A percentile compares a stretch with the other conserved stretches of the same genome.
Evolutionary conservation across 2,888 invertebrate genomes (phyloP).

Genomic region (Hedychridium roseum): DNA sequence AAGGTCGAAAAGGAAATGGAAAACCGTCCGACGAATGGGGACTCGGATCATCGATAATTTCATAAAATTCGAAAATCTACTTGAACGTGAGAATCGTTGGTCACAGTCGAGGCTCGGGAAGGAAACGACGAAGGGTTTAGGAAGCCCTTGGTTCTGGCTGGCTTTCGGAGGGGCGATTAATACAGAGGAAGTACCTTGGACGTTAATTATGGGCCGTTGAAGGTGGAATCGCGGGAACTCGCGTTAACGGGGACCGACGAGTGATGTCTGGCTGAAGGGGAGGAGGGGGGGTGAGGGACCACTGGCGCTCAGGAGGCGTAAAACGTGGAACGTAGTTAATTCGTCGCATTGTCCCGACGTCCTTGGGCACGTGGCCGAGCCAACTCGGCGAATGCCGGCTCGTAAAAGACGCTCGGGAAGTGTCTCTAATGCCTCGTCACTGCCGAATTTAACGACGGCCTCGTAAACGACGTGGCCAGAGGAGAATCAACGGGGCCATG

Average conservation of each 20-base stretch:
- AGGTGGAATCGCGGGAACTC: background rate
- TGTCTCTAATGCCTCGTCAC: constrained; percentile 55
- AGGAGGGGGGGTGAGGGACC: too few species aligned
- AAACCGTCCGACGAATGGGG: background rate
- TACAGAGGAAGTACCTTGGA: background rate
- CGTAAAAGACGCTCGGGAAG: constrained; percentile 52
- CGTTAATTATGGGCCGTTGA: background rate
- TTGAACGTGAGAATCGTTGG: too few species aligned
- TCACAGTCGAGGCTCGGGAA: too few species aligned
- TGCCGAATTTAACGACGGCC: constrained; percentile 54
- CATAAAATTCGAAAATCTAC: too few species aligned
- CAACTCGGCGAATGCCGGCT: constrained; percentile 38
- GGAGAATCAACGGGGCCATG: constrained; percentile 12
- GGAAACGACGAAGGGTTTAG: too few species aligned
- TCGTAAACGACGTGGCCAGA: constrained; percentile 54
- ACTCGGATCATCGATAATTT: too few species aligned
- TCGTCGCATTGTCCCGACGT: constrained; percentile 33
- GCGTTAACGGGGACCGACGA: too few species aligned
- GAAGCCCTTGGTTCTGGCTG: too few species aligned
- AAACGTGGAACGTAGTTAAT: constrained; percentile 39
- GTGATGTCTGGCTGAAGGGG: too few species aligned
- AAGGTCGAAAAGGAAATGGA: constrained; percentile 13
- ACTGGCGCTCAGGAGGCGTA: constrained; percentile 1
- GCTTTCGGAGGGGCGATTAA: too few species aligned
- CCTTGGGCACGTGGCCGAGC: constrained; percentile 14